Evolutionary conservation across 2,888 invertebrate genomes (phyloP).

Genomic region (Caenorhabditis sinica): DNA sequence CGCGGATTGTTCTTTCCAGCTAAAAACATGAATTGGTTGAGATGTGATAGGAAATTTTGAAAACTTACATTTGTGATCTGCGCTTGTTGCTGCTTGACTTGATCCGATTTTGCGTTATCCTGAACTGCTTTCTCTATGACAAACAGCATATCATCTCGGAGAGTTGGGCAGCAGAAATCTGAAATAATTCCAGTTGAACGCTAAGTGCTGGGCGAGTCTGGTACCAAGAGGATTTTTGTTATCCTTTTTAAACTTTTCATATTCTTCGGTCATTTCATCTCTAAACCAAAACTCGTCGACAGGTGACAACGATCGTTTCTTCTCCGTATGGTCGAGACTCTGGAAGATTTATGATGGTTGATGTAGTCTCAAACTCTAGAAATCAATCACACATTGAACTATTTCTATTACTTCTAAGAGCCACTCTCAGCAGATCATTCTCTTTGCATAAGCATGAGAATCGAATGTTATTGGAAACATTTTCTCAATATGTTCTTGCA

Average conservation of each 20-base stretch:
- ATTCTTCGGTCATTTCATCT: slow-evolving; percentile 55
- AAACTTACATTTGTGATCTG: slow-evolving; percentile 40
- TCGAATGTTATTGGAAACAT: too few relatives aligned
- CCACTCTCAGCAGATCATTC: too few relatives aligned
- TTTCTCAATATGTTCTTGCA: not conserved
- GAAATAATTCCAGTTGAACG: not conserved
- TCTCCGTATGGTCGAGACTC: slow-evolving; percentile 39
- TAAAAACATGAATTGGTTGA: slow-evolving; percentile 8
- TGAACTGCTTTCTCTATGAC: slow-evolving; percentile 48
- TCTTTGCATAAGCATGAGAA: too few relatives aligned
- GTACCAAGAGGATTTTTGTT: slow-evolving; percentile 31
- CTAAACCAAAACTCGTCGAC: slow-evolving; percentile 53
- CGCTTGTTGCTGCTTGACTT: slow-evolving; percentile 45
- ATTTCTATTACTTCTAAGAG: not conserved
- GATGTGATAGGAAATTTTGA: not conserved
- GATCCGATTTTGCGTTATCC: slow-evolving; percentile 47
- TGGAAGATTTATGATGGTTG: not conserved
- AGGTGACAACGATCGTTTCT: slow-evolving; percentile 43
- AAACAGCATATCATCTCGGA: slow-evolving; percentile 39
- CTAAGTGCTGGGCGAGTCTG: not conserved
- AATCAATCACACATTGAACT: too few relatives aligned
- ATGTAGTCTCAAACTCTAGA: too few relatives aligned
- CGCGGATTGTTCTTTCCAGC: slow-evolving; percentile 45
- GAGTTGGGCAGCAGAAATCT: slow-evolving; percentile 56
- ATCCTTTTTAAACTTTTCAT: slow-evolving; percentile 49